These are phyloP conservation scores for Emydura subglobosa DNA, from an alignment of 2,113 vertebrate species.

Conservation along the genomic window DNA sequence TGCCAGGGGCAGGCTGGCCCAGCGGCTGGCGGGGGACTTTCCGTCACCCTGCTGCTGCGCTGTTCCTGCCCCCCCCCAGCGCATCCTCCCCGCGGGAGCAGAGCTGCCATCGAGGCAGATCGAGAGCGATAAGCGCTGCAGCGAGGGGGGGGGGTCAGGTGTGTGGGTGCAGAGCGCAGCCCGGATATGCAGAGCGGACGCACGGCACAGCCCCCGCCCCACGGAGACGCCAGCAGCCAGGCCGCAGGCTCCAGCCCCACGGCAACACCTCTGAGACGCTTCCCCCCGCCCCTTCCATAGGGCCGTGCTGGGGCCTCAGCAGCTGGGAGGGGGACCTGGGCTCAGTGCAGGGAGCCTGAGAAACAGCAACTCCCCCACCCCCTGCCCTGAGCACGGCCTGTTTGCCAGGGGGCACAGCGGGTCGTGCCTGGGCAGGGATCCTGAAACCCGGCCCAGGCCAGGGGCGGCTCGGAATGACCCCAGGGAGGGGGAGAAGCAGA, in stretches of 20 bases:
- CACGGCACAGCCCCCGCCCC: neutral
- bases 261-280: neutral
- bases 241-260: neutral
- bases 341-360: conserved; percentile 5
- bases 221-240: neutral
- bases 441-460: neutral
- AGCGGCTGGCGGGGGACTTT: conserved; percentile 43
- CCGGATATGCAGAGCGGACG: neutral
- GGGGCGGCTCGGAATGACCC: neutral
- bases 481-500: neutral
- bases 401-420: neutral
- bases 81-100: conserved; percentile 56
- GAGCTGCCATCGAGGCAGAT: conserved; percentile 61
- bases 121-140: conserved; percentile 44
- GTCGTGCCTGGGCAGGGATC: neutral
- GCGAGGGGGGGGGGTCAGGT: conserved; percentile 13
- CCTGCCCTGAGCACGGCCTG: neutral
- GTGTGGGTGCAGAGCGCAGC: neutral
- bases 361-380: conserved; percentile 43
- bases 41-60: conserved; percentile 25
- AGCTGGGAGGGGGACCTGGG: neutral
- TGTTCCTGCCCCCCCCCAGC: conserved; percentile 15
- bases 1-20: neutral
- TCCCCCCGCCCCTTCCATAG: neutral
- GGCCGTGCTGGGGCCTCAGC: neutral